phyloP scores from a whole-genome alignment of 2,888 invertebrate genomes.

The Phytoseiulus persimilis region DNA sequence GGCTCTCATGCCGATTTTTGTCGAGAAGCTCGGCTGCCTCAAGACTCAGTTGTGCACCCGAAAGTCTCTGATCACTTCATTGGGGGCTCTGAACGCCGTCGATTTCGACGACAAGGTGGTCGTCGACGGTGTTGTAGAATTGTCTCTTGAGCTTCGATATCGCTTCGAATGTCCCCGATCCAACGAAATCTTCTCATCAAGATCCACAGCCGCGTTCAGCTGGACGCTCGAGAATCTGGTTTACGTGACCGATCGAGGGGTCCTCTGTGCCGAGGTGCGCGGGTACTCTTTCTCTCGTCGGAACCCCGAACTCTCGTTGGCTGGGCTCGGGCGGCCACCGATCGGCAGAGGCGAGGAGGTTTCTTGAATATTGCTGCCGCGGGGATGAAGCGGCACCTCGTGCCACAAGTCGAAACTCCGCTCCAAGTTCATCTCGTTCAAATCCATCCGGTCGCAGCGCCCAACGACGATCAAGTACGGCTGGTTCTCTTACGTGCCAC shows the following conservation, averaged over 20 bases:
- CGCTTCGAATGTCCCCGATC: no score
- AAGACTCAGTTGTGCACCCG: no score
- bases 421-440: neutral
- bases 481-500: slow-evolving; percentile 5
- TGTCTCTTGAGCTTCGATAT: no score
- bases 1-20: no score
- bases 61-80: no score
- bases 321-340: neutral
- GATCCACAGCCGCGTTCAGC: neutral
- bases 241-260: neutral
- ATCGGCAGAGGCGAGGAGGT: neutral
- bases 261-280: neutral
- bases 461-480: neutral
- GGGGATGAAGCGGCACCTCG: neutral
- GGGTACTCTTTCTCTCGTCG: neutral
- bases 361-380: neutral
- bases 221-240: neutral
- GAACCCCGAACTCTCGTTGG: neutral
- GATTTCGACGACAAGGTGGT: no score
- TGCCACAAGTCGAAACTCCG: neutral
- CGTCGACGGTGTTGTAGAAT: no score
- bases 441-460: neutral
- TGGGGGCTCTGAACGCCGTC: no score
- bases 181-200: neutral
- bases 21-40: no score